Conservation (phyloP, 2,888 invertebrate species). For the Aphodius sticticus region DNA sequence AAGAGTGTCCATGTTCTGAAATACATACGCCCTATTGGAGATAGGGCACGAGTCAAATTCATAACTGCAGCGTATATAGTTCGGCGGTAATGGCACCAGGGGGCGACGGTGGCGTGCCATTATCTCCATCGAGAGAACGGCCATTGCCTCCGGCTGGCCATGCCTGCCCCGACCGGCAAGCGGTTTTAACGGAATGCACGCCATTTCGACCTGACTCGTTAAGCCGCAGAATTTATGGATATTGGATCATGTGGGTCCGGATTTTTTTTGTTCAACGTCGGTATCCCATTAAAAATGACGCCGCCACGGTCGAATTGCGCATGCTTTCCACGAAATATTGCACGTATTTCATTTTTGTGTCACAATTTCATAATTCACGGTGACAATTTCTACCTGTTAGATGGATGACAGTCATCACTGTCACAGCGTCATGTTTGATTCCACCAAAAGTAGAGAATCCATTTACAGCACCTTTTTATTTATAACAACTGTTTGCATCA, state of each 20-base stretch:
- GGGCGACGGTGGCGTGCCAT: not conserved
- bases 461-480: no score
- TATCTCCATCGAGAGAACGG: not conserved
- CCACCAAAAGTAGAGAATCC: no score
- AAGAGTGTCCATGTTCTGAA: not conserved
- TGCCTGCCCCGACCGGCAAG: not conserved
- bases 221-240: constrained; percentile 34
- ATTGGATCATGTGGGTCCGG: constrained; percentile 36
- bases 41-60: constrained; percentile 4
- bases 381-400: not conserved
- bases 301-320: not conserved
- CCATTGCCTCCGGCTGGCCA: not conserved
- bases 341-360: not conserved
- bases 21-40: not conserved
- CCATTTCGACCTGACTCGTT: not conserved
- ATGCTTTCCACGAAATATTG: not conserved
- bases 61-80: not conserved
- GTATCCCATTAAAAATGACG: constrained; percentile 18
- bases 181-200: not conserved
- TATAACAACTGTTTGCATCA: no score
- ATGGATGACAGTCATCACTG: not conserved
- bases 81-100: not conserved
- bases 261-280: constrained; percentile 20
- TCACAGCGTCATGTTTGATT: no score
- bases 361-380: not conserved